Percentiles rank a stretch among this genome's conserved stretches.
Conservation (phyloP, 2,797 vertebrate species). For the Streptopelia turtur region DNA sequence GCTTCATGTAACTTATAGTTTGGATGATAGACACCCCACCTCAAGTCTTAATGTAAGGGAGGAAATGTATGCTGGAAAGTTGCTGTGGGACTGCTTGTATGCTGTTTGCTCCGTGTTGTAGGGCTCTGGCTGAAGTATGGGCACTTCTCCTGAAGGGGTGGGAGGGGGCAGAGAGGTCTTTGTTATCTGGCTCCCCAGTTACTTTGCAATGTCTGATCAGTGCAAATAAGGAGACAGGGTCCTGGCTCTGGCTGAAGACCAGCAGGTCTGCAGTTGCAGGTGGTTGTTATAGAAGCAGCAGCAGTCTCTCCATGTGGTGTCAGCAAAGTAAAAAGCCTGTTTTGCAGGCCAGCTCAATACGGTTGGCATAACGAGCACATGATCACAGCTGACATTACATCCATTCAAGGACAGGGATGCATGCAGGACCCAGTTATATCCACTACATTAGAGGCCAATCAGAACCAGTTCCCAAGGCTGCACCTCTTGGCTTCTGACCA, state of each 20-base stretch:
- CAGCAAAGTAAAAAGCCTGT: neutral
- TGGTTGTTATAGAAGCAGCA: rapidly evolving
- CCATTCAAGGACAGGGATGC: neutral
- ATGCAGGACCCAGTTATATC: neutral
- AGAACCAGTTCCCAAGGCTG: neutral
- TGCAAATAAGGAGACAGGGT: neutral
- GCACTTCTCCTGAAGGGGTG: neutral
- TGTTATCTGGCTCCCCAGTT: neutral
- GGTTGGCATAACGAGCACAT: neutral
- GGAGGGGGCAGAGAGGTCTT: neutral
- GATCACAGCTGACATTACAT: neutral
- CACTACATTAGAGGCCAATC: neutral
- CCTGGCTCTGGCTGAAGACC: neutral
- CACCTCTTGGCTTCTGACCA: neutral
- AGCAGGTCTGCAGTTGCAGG: neutral
- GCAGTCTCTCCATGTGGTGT: neutral
- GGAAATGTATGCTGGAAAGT: neutral
- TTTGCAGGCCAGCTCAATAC: neutral
- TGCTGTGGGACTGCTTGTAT: rapidly evolving
- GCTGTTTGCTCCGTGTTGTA: rapidly evolving
- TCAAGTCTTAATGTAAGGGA: neutral
- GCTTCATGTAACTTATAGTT: rapidly evolving
- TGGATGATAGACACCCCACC: neutral
- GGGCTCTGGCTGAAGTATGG: neutral
- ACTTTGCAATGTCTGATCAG: neutral